Evolutionary conservation across 1,140 invertebrate genomes (phyloP), one percentile per base, ranked within the genome.

Genomic region (Lordiphosa mommai): DNA sequence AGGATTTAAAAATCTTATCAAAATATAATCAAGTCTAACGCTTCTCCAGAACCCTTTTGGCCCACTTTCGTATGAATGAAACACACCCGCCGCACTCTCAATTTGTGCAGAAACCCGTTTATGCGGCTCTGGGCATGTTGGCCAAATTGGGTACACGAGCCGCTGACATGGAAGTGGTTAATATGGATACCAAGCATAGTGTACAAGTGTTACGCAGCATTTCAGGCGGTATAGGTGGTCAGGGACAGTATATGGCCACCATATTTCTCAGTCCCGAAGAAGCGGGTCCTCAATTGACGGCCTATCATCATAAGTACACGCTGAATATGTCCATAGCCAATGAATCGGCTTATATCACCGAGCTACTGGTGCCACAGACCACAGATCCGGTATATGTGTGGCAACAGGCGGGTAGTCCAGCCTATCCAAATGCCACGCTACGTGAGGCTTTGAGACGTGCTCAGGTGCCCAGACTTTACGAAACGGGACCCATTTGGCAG

Each of bases 81-180:
- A 90, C 90, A 0, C 53, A 70, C 2, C 89, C 90, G 1, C 70
- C 61, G 6, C 87, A 91, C 63, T 87, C 80, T 2, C 90, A 91
- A 76, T 91, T 91, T 52, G 79, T 91, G 17, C 88, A 89, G 58
- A 91, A 91, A 57, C 90, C 90, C 0, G 90, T 91, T 1, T 91
- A 90, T 52, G 69, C 77, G 1, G 86, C 87, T 4, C 86, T 91
- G 66, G 90, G 87, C 3, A 86, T 91, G 77, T 63, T 91, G 41
- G 79, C 89, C 7, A 86, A 90, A 37, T 53, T 91, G 34, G 89
- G 88, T 2, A 67, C 71, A 9, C 56, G 69, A 3, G 86, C 88
- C 10, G 66, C 71, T 0, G 65, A 76, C 23, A 46, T 82, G 30
- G 72, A 88, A 29, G 29, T 64, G 20, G 67, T 82, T 3, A 86